Conservation (phyloP, 2,113 vertebrate genomes). For the Peucedramus taeniatus region DNA sequence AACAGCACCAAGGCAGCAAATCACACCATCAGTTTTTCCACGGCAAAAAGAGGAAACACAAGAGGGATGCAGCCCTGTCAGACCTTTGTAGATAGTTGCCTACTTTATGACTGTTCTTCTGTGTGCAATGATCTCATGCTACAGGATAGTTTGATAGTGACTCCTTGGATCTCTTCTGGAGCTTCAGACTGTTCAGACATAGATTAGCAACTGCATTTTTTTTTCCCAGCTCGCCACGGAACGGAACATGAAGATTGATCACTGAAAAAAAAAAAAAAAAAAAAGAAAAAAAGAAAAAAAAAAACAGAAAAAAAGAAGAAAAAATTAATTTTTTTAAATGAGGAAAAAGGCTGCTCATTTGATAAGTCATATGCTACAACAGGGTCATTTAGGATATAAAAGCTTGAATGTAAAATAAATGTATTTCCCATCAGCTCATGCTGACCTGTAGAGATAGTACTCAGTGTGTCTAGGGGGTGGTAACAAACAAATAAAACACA, state of each 20-base stretch:
- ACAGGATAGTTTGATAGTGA: slow-evolving; percentile 72
- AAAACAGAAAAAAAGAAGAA: fast-evolving
- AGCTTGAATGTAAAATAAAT: slow-evolving; percentile 82
- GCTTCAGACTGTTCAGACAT: slow-evolving; percentile 74
- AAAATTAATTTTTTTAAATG: neutral
- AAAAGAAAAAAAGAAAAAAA: no score
- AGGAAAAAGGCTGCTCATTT: slow-evolving; percentile 72
- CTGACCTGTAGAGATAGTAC: slow-evolving; percentile 74
- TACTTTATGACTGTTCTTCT: slow-evolving; percentile 69
- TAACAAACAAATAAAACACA: slow-evolving; percentile 58
- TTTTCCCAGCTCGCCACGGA: slow-evolving; percentile 81
- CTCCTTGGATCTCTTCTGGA: slow-evolving; percentile 70
- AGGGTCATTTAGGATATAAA: slow-evolving; percentile 79
- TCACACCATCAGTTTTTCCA: slow-evolving; percentile 86
- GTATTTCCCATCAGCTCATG: slow-evolving; percentile 76
- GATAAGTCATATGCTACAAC: slow-evolving; percentile 76
- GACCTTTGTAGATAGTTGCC: slow-evolving; percentile 93
- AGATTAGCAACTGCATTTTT: slow-evolving; percentile 77
- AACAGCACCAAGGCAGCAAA: slow-evolving; percentile 85
- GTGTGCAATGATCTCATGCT: slow-evolving; percentile 73
- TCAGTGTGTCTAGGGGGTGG: slow-evolving; percentile 72
- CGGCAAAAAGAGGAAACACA: slow-evolving; percentile 96
- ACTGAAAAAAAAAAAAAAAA: slow-evolving; percentile 47
- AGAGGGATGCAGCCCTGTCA: slow-evolving; percentile 84
- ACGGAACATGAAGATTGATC: slow-evolving; percentile 79